phyloP scores from a whole-genome alignment of 2,113 vertebrate genomes.

The Carassius auratus region DNA sequence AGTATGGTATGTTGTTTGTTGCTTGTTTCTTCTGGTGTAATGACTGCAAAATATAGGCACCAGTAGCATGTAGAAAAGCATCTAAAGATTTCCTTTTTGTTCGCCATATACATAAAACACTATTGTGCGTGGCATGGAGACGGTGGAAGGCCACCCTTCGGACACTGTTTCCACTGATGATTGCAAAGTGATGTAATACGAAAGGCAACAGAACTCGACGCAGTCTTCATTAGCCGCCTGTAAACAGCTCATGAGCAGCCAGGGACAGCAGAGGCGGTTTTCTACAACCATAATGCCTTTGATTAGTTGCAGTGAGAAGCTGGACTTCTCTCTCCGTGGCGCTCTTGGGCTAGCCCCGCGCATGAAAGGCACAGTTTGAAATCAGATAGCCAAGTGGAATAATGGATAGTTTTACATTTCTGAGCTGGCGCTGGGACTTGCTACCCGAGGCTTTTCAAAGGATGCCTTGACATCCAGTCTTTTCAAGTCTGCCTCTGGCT shows the following conservation, averaged over 20 bases:
- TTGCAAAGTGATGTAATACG: constrained; percentile 27
- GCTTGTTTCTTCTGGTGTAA: background rate
- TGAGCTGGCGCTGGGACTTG: constrained; percentile 71
- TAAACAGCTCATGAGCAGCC: constrained; percentile 59
- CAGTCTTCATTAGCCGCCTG: constrained; percentile 43
- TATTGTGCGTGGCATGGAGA: background rate
- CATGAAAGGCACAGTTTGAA: constrained; percentile 76
- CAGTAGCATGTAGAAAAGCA: constrained; percentile 6
- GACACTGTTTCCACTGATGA: constrained; percentile 29
- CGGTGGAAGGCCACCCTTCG: constrained; percentile 26
- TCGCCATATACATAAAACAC: constrained; percentile 33
- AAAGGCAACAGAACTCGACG: constrained; percentile 34
- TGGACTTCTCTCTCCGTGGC: constrained; percentile 69
- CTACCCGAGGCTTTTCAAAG: constrained; percentile 71
- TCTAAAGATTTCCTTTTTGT: constrained; percentile 40
- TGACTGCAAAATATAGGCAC: constrained; percentile 35
- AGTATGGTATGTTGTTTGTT: constrained; percentile 8
- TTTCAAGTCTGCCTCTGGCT: constrained; percentile 74
- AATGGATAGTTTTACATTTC: constrained; percentile 81
- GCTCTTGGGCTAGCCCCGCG: constrained; percentile 69
- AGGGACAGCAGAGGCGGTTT: constrained; percentile 53
- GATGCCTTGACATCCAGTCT: constrained; percentile 75
- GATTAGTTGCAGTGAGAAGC: constrained; percentile 74
- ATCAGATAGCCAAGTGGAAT: constrained; percentile 74
- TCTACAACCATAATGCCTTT: constrained; percentile 67